A percentile compares a stretch with the other conserved stretches of the same genome.
Evolutionary conservation across 2,797 vertebrate genomes (phyloP).

Genomic region (Micropoecilia bifurca): DNA sequence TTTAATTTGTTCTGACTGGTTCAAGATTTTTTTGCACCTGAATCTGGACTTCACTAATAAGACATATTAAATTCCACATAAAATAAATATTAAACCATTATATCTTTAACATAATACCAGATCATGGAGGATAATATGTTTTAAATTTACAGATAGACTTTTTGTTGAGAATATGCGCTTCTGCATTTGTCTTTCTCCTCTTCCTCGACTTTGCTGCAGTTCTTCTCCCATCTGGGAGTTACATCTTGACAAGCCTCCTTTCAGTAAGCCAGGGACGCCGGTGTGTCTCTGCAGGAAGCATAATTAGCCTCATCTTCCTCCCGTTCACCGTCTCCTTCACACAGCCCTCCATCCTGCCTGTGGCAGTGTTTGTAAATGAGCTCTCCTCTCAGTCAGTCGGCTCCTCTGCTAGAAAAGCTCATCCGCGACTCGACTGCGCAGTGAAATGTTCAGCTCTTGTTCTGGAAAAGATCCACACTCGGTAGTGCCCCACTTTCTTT

Average conservation of each 20-base stretch:
- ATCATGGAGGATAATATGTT: not conserved
- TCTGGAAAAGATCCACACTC: conserved; percentile 18
- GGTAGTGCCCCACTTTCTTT: conserved; percentile 23
- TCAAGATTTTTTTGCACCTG: not conserved
- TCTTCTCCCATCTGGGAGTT: conserved; percentile 38
- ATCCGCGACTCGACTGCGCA: conserved; percentile 16
- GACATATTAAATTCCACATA: not conserved
- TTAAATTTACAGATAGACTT: conserved; percentile 1
- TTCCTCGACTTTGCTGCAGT: conserved; percentile 12
- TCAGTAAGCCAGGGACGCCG: conserved; percentile 22
- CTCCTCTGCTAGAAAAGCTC: conserved; percentile 29
- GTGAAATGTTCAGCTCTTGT: conserved; percentile 34
- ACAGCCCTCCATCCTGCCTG: conserved; percentile 37
- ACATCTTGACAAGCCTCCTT: conserved; percentile 35
- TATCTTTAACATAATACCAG: not conserved
- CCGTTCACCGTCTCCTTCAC: conserved; percentile 14
- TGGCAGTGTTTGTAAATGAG: conserved; percentile 57
- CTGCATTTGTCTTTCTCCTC: conserved; percentile 16
- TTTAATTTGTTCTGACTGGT: not conserved
- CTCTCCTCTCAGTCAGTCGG: conserved; percentile 12
- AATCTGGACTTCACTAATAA: not conserved
- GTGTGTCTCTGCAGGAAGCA: conserved; percentile 36
- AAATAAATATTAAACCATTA: not conserved
- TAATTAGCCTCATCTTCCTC: conserved; percentile 64
- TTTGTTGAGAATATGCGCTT: conserved; percentile 22